Evolutionary conservation across 2,113 vertebrate genomes (phyloP).

Genomic region (Gobius niger): DNA sequence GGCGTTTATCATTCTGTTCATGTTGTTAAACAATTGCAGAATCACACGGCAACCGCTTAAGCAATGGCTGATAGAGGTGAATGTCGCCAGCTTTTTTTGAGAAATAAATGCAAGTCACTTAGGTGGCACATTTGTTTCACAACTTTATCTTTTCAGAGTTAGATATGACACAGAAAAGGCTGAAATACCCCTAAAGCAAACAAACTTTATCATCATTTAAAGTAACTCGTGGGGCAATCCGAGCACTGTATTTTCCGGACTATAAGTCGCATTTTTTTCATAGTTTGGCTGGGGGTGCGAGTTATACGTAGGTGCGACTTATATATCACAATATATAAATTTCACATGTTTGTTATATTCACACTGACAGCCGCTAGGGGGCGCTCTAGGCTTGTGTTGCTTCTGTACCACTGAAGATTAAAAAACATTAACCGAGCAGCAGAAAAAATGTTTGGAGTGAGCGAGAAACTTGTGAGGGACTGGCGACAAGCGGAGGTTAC

Average conservation of each 20-base stretch:
- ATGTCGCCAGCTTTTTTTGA: slow-evolving; percentile 11
- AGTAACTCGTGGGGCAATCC: background rate
- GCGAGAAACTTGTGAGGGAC: no score
- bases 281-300: no score
- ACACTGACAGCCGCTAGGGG: no score
- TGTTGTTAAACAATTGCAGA: slow-evolving; percentile 42
- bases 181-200: slow-evolving; percentile 11
- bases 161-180: slow-evolving; percentile 11
- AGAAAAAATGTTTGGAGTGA: no score
- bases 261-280: no score
- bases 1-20: slow-evolving; percentile 13
- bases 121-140: slow-evolving; percentile 1
- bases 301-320: no score
- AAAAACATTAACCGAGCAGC: no score
- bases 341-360: no score
- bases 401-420: no score
- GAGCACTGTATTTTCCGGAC: background rate
- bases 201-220: background rate
- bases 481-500: no score
- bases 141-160: slow-evolving; percentile 7
- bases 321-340: no score
- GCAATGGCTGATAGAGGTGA: slow-evolving; percentile 36
- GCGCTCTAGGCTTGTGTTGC: no score
- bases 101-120: background rate
- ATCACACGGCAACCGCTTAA: slow-evolving; percentile 7